Evolutionary conservation across 2,888 invertebrate species (phyloP), one percentile per base, ranked within the genome.

Genomic region (Xanthia icteritia): DNA sequence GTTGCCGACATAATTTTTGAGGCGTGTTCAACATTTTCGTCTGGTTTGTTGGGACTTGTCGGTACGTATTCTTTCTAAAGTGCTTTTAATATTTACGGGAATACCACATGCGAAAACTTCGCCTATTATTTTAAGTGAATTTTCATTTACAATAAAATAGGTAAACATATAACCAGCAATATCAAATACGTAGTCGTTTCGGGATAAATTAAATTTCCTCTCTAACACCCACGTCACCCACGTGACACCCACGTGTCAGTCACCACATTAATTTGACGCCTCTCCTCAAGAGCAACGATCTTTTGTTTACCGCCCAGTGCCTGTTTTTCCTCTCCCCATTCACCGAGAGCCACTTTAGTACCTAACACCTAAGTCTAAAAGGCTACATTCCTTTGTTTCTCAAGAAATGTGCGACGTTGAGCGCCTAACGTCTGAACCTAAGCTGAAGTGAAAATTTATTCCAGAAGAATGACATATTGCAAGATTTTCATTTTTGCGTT

Each of bases 211-310:
- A n/a, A 39, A 76, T 76, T 76, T 72, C 60, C 5, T 75, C 64
- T 76, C 56, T 56, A 63, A 66, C 39, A 48, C 54, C 17, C 39
- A 48, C 45, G 13, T 45, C 45, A 45, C 45, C 45, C 60, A 64
- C 63, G 39, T 31, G 67, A 63, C 70, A n/a, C n/a, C n/a, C n/a
- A n/a, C n/a, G n/a, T 64, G 48, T 77, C 66, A 72, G 66, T 63
- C 60, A 23, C 76, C 45, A 64, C 58, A 71, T 79, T 83, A 77
- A 79, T 85, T 82, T 82, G 78, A 83, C 82, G 82, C 80, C 80
- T 85, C 79, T 58, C 9, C 73, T 81, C 79, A 87, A 91, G 86
- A 87, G 86, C 85, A 85, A 79, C 78, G 79, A 85, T 89, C 86
- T 87, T 89, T 91, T 90, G 89, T 91, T 87, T 78, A 84, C 68